Percentiles rank a stretch among this genome's conserved stretches.
phyloP scores from a whole-genome alignment of 2,113 vertebrate genomes.

The Enhydra lutris region DNA sequence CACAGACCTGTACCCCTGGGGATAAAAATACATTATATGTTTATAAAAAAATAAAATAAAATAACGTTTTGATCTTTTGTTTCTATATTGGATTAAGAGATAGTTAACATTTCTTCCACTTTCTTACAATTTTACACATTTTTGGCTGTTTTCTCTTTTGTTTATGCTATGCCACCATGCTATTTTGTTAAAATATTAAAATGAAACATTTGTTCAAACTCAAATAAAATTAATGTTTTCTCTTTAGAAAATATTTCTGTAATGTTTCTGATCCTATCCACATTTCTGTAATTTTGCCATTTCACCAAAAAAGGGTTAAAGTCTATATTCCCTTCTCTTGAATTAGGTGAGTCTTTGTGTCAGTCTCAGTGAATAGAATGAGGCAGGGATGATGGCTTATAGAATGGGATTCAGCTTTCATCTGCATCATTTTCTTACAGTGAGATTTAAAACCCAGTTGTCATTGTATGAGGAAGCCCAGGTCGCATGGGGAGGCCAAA shows the following conservation, averaged over 20 bases:
- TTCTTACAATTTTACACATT: conserved; percentile 51
- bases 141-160: conserved; percentile 68
- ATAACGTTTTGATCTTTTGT: background rate
- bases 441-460: background rate
- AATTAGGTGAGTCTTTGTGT: background rate
- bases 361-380: background rate
- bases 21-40: no score
- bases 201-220: conserved; percentile 73
- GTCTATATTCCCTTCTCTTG: background rate
- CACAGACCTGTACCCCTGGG: no score
- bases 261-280: background rate
- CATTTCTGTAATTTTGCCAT: background rate
- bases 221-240: conserved; percentile 77
- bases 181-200: conserved; percentile 72
- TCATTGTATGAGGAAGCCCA: background rate
- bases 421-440: background rate
- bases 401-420: background rate
- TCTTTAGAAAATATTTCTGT: conserved; percentile 35
- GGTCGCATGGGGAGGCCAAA: no score
- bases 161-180: conserved; percentile 66
- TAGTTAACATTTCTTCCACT: background rate
- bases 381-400: background rate
- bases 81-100: background rate
- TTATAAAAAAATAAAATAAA: no score
- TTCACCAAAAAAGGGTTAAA: background rate